These are phyloP conservation scores for Drosophila phalerata DNA, from an alignment of 2,888 invertebrate genomes.

Conservation along the genomic window DNA sequence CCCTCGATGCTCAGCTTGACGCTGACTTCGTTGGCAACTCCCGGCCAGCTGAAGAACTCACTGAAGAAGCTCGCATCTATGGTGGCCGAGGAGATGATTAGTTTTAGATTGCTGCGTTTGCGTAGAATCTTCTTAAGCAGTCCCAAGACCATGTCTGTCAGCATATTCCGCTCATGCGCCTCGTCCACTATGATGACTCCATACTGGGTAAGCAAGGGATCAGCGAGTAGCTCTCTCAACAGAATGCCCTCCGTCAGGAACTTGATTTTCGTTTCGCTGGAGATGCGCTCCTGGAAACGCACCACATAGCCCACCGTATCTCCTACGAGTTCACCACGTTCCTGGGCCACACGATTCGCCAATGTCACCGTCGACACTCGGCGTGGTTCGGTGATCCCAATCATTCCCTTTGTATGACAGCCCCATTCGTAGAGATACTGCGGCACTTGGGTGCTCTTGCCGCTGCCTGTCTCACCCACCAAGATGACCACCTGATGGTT, in stretches of 20 bases:
- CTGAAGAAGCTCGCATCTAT: constrained; percentile 95
- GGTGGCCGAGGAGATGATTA: constrained; percentile 98
- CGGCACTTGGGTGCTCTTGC: constrained; percentile 86
- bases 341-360: constrained; percentile 95
- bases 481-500: constrained; percentile 95
- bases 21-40: constrained; percentile 87
- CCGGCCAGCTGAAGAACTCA: constrained; percentile 90
- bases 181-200: constrained; percentile 96
- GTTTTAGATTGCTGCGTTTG: constrained; percentile 92
- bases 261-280: constrained; percentile 90
- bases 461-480: constrained; percentile 98
- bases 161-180: constrained; percentile 96
- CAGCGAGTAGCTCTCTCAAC: constrained; percentile 96
- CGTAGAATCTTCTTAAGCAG: constrained; percentile 95
- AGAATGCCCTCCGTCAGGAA: constrained; percentile 99
- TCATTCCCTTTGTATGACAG: constrained; percentile 91
- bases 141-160: constrained; percentile 97
- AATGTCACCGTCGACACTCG: constrained; percentile 95
- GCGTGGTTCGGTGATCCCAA: constrained; percentile 97
- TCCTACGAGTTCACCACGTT: constrained; percentile 92
- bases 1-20: constrained; percentile 95
- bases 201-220: constrained; percentile 96
- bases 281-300: constrained; percentile 90
- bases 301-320: constrained; percentile 94
- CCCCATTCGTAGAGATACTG: constrained; percentile 96